These are phyloP conservation scores for Rhincodon typus DNA, from an alignment of 2,797 vertebrate genomes.

Conservation along the genomic window DNA sequence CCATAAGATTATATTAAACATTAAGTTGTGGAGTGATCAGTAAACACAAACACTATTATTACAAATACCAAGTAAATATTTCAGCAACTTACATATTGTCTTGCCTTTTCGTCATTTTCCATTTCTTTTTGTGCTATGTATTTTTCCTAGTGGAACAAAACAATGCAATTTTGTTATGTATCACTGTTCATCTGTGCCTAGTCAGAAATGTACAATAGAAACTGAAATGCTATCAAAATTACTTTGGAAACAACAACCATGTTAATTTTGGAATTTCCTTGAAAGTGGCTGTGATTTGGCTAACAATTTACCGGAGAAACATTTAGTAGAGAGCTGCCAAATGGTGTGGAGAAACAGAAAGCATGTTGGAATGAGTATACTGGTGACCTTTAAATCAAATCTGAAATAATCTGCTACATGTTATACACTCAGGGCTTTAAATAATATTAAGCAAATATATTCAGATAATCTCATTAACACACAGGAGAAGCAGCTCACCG, in stretches of 20 bases:
- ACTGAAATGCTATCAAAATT: neutral
- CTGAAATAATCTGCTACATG: too few relatives aligned
- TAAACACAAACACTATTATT: neutral
- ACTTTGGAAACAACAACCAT: neutral
- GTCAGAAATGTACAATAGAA: neutral
- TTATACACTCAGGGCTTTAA: too few relatives aligned
- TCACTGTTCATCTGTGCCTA: neutral
- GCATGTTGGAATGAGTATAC: too few relatives aligned
- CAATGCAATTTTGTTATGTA: neutral
- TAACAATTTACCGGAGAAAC: too few relatives aligned
- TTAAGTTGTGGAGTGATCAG: neutral
- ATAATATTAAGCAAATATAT: too few relatives aligned
- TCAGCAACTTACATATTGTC: neutral
- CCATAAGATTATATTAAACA: neutral
- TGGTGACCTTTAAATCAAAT: too few relatives aligned
- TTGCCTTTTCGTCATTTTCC: neutral
- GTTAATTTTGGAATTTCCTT: neutral
- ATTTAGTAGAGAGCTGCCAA: too few relatives aligned
- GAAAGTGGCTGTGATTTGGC: too few relatives aligned
- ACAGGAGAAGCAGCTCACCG: too few relatives aligned
- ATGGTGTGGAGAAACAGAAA: too few relatives aligned
- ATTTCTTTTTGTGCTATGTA: neutral
- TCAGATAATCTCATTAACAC: too few relatives aligned
- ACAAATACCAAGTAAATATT: neutral
- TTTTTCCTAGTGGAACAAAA: conserved; percentile 32